Percentiles rank a stretch among this genome's conserved stretches.
phyloP scores from a whole-genome alignment of 1,140 invertebrate genomes.

The Cylas formicarius region DNA sequence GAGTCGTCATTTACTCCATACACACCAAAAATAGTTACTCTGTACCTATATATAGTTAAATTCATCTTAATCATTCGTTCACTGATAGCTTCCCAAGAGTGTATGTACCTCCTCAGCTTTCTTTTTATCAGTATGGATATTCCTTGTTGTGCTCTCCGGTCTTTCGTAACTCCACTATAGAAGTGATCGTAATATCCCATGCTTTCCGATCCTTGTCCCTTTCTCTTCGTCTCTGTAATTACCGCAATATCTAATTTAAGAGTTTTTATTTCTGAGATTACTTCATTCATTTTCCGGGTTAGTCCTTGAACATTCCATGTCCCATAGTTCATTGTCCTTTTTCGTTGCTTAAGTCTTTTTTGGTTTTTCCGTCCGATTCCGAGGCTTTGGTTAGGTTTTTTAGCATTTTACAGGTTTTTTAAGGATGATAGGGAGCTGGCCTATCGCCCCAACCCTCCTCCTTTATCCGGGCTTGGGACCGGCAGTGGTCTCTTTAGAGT shows the following conservation, averaged over 20 bases:
- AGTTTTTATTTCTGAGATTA: not conserved
- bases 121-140: no score
- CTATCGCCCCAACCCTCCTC: not conserved
- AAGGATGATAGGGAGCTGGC: not conserved
- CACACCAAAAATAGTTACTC: no score
- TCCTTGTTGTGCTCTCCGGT: constrained; percentile 5
- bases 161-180: constrained; percentile 14
- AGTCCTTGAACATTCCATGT: constrained; percentile 6
- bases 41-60: no score
- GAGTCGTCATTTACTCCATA: no score
- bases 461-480: no score
- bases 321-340: constrained; percentile 7
- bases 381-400: constrained; percentile 1
- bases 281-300: not conserved
- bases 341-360: constrained; percentile 3
- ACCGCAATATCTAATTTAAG: constrained; percentile 1
- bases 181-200: constrained; percentile 13
- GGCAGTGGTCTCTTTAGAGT: no score
- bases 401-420: constrained; percentile 8
- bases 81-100: no score
- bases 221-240: constrained; percentile 6
- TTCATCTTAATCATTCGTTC: no score
- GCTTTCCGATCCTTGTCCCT: constrained; percentile 13
- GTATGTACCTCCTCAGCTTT: no score
- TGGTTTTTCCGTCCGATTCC: no score